Evolutionary conservation across 2,888 invertebrate genomes (phyloP).

Genomic region (Drosophila seclusa): DNA sequence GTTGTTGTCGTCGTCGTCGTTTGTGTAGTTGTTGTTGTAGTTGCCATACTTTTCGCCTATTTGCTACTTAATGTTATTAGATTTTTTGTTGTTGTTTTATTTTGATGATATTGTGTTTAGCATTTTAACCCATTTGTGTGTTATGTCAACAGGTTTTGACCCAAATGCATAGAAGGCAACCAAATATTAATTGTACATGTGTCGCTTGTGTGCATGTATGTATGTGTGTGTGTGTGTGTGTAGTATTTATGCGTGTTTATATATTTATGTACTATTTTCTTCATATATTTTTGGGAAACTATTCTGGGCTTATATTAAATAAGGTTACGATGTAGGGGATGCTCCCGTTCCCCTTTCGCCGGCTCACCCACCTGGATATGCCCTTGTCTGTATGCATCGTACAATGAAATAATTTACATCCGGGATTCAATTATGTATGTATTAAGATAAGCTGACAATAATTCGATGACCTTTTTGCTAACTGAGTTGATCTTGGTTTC

Average conservation of each 20-base stretch:
- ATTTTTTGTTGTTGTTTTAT: slow-evolving; percentile 33
- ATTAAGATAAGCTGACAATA: slow-evolving; percentile 25
- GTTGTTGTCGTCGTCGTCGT: slow-evolving; percentile 26
- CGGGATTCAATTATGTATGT: slow-evolving; percentile 19
- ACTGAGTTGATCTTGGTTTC: slow-evolving; percentile 49
- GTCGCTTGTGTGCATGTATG: not conserved
- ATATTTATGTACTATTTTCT: not conserved
- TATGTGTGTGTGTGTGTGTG: not conserved
- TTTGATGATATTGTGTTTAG: slow-evolving; percentile 60
- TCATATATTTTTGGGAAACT: not conserved
- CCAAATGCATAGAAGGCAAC: slow-evolving; percentile 55
- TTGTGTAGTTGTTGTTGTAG: slow-evolving; percentile 41
- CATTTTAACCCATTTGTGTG: slow-evolving; percentile 66
- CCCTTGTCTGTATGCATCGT: not conserved
- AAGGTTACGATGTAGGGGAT: too few species aligned
- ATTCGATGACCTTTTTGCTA: slow-evolving; percentile 46
- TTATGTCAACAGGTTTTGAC: slow-evolving; percentile 78
- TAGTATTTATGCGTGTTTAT: not conserved
- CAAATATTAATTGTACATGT: not conserved
- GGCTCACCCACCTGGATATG: not conserved
- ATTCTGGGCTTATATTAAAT: not conserved
- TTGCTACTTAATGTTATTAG: slow-evolving; percentile 68
- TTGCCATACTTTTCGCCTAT: slow-evolving; percentile 52
- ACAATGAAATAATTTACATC: slow-evolving; percentile 32
- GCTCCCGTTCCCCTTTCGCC: not conserved